Base-by-base conservation (phyloP, 2,888 invertebrate genomes). In the Diaprepes abbreviatus region DNA sequence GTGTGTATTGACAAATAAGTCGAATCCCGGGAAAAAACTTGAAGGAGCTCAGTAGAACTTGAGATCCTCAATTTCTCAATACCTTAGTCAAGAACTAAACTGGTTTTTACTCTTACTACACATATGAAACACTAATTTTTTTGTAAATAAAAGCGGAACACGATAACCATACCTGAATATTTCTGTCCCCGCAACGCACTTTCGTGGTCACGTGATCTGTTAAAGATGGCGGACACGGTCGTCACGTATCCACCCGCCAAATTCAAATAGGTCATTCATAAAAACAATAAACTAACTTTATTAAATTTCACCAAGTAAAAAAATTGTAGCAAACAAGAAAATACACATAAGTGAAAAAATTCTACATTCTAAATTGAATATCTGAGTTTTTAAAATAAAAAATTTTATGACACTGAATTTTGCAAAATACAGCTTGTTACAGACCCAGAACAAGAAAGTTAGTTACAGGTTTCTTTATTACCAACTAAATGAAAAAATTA, bases 121-220 rank as follows among this genome's bases (percentile, higher is more conserved):
- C 62, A 60, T 43, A 14, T 57, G 62, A 74, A 75, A 75, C 76
- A 75, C 74, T 66, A 66, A 73, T 59, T 73, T 73, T 74, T 71
- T 71, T 70, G 70, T 74, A 75, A 69, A 73, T 64, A 75, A 77
- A 79, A 77, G 76, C 77, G 75, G 76, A 78, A 75, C 78, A 79
- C 77, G 78, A 80, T 79, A 80, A 82, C 80, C 82, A 81, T 83
- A 83, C 83, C 83, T 83, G 83, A 78, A 78, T 80, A 77, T 76
- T 79, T 76, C 74, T 77, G 79, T 81, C 78, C 48, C 76, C 81
- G 80, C 81, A 82, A 83, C 82, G 83, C 82, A 83, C 82, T 83
- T 74, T 71, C 75, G 80, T 28, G 50, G 55, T 83, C 83, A 83
- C 83, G 82, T 83, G 83, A 83, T 76, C 76, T 55, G 58, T 35